Evolutionary conservation across 2,113 vertebrate genomes (phyloP).

Genomic region (Perccottus glenii): DNA sequence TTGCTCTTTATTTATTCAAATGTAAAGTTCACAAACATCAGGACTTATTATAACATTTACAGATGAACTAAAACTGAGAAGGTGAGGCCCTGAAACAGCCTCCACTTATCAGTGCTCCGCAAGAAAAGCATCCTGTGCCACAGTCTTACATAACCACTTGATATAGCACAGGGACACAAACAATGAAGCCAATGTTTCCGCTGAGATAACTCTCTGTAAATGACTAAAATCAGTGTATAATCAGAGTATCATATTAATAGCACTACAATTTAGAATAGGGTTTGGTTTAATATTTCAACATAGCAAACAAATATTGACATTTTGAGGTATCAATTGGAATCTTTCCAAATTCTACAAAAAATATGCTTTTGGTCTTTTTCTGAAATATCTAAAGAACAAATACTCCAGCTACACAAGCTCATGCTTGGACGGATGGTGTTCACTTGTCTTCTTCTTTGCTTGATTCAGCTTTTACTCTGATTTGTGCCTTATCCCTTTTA

Average conservation of each 20-base stretch:
- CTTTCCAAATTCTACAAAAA: neutral
- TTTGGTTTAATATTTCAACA: neutral
- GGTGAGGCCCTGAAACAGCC: slow-evolving; percentile 1
- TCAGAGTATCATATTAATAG: neutral
- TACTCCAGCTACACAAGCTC: no score
- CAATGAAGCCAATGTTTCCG: slow-evolving; percentile 31
- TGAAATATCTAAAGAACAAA: neutral
- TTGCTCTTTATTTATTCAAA: no score
- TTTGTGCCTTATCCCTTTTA: no score
- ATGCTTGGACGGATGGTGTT: no score
- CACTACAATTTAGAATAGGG: neutral
- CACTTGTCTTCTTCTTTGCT: no score
- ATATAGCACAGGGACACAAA: slow-evolving; percentile 22
- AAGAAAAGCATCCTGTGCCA: slow-evolving; percentile 31
- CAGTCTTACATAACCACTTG: slow-evolving; percentile 42
- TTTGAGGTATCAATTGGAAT: neutral
- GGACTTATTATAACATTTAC: no score
- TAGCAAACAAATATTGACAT: neutral
- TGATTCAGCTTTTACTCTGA: no score
- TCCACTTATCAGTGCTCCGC: slow-evolving; percentile 16
- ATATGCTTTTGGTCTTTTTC: neutral
- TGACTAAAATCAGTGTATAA: neutral
- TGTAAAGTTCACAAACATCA: no score
- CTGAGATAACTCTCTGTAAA: neutral
- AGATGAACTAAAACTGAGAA: no score